These are phyloP conservation scores for Motacilla tschutschensis DNA, from an alignment of 2,113 vertebrate species.

Conservation along the genomic window DNA sequence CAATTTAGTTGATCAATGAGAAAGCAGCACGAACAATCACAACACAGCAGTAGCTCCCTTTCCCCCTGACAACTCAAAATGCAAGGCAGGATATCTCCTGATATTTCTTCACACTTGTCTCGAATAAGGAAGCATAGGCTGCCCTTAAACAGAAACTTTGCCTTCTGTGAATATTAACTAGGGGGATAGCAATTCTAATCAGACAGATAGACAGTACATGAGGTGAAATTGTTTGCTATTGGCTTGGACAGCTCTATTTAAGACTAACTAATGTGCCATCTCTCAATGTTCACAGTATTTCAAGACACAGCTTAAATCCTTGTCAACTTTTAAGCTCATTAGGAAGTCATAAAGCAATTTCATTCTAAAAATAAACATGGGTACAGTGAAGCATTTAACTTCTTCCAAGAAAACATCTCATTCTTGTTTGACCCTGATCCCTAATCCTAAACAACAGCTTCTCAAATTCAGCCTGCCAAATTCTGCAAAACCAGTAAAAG, in stretches of 20 bases:
- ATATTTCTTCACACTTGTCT: neutral
- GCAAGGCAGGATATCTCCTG: neutral
- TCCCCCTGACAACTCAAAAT: neutral
- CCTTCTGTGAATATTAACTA: neutral
- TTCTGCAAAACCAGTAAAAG: neutral
- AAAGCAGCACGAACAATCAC: neutral
- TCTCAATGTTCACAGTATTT: neutral
- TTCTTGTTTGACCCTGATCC: neutral
- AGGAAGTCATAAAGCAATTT: slow-evolving; percentile 10
- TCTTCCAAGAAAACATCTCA: neutral
- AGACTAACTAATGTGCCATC: neutral
- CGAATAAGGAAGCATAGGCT: neutral
- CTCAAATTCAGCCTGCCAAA: neutral
- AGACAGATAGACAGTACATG: neutral
- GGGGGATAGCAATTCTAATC: neutral
- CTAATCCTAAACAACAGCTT: neutral
- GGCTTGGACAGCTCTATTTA: neutral
- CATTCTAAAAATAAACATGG: neutral
- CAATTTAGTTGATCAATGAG: neutral
- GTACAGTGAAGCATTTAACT: neutral
- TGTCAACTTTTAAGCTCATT: neutral
- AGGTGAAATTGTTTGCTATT: neutral
- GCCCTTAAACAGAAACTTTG: neutral
- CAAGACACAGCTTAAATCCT: neutral
- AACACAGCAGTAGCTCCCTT: neutral